Evolutionary conservation across 2,113 vertebrate genomes (phyloP).

Genomic region (Thomomys bottae): DNA sequence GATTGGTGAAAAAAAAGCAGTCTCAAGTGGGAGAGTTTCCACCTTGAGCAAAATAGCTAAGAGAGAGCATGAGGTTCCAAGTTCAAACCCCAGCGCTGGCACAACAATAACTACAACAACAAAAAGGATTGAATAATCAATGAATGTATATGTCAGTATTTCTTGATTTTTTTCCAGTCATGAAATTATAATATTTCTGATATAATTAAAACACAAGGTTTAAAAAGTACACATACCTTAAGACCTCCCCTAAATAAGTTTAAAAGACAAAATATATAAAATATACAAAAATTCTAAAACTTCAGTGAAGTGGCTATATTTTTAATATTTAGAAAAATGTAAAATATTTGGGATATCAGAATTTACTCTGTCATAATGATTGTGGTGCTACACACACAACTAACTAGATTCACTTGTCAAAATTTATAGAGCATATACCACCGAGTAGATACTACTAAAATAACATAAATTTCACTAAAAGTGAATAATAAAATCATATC

Average conservation of each 20-base stretch:
- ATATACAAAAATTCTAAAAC: constrained; percentile 30
- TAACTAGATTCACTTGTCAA: constrained; percentile 42
- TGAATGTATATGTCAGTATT: constrained; percentile 16
- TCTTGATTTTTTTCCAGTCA: constrained; percentile 61
- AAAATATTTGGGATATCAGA: neutral
- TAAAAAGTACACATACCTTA: constrained; percentile 2
- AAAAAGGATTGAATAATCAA: neutral
- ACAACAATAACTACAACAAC: too few relatives aligned
- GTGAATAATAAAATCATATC: neutral
- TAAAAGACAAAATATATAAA: neutral
- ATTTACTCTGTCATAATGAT: constrained; percentile 1
- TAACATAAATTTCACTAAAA: neutral
- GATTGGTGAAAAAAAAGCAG: neutral
- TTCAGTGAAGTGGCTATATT: neutral
- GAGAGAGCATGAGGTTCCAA: too few relatives aligned
- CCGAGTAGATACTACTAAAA: neutral
- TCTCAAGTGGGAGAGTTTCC: neutral
- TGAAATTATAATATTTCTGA: constrained; percentile 1
- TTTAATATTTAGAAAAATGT: neutral
- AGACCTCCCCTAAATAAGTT: constrained; percentile 24
- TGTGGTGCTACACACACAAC: neutral
- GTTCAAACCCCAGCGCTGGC: too few relatives aligned
- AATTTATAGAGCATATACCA: neutral
- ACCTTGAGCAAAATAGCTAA: too few relatives aligned
- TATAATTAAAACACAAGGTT: constrained; percentile 40